These are phyloP conservation scores for Pelobates fuscus DNA, from an alignment of 2,113 vertebrate species.

Conservation along the genomic window DNA sequence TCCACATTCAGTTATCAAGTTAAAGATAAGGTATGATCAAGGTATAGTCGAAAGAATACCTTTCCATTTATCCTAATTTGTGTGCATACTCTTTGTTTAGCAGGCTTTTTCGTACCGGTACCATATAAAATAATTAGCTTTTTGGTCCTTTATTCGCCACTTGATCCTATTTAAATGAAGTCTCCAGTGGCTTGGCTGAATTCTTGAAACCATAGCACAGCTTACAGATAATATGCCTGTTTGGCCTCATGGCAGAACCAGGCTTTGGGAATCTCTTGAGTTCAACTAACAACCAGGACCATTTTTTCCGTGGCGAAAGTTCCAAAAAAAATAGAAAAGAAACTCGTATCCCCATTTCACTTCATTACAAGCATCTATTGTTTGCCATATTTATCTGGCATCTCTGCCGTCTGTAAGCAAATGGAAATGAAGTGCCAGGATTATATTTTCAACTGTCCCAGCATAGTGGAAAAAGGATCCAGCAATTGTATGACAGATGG, in stretches of 20 bases:
- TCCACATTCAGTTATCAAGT: conserved; percentile 1
- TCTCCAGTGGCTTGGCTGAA: conserved; percentile 72
- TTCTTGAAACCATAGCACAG: conserved; percentile 61
- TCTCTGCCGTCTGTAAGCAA: conserved; percentile 88
- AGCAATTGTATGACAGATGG: conserved; percentile 92
- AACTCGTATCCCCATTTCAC: conserved; percentile 75
- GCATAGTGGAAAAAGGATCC: conserved; percentile 73
- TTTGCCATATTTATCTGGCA: conserved; percentile 83
- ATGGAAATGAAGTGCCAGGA: conserved; percentile 77
- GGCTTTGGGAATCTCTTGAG: conserved; percentile 70
- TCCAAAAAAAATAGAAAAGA: conserved; percentile 62
- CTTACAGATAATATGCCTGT: conserved; percentile 76
- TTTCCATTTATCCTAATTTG: conserved; percentile 41
- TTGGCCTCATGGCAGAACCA: conserved; percentile 75
- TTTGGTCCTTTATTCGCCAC: conserved; percentile 50
- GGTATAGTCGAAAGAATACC: conserved; percentile 15
- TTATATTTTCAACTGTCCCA: conserved; percentile 78
- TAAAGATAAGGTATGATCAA: conserved; percentile 2
- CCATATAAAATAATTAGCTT: conserved; percentile 59
- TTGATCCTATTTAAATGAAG: conserved; percentile 75
- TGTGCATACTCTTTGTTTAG: conserved; percentile 52
- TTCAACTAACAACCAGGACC: conserved; percentile 61
- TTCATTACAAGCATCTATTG: conserved; percentile 80
- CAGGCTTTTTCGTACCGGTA: conserved; percentile 57
- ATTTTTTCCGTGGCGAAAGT: conserved; percentile 65